phyloP scores from a whole-genome alignment of 2,113 vertebrate species.

The Crotalus viridis region DNA sequence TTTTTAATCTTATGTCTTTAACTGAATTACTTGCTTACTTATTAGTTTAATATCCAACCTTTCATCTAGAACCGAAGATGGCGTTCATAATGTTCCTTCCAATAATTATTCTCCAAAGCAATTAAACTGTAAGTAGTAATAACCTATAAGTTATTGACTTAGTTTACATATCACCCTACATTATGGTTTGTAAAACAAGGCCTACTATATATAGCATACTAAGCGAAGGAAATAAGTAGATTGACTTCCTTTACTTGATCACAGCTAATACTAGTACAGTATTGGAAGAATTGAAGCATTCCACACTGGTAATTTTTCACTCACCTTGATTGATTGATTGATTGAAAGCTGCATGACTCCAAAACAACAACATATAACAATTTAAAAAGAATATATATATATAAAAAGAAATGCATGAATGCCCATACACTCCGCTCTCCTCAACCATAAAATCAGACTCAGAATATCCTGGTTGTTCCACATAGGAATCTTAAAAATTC shows the following conservation, averaged over 20 bases:
- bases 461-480: background rate
- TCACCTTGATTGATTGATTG: background rate
- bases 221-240: background rate
- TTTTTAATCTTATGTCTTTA: background rate
- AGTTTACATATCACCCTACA: background rate
- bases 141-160: background rate
- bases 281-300: background rate
- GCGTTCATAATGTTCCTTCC: background rate
- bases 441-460: background rate
- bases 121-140: background rate
- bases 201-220: background rate
- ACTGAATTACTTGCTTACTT: background rate
- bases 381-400: background rate
- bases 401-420: background rate
- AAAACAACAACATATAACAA: background rate
- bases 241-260: background rate
- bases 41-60: background rate
- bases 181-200: background rate
- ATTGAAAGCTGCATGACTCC: background rate
- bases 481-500: background rate
- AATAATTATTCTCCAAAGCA: background rate
- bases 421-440: background rate
- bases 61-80: background rate
- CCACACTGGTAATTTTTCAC: background rate
- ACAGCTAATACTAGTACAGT: background rate